Evolutionary conservation across 2,888 invertebrate species (phyloP), one percentile per base, ranked within the genome.

Genomic region (Nomada lathburiana): DNA sequence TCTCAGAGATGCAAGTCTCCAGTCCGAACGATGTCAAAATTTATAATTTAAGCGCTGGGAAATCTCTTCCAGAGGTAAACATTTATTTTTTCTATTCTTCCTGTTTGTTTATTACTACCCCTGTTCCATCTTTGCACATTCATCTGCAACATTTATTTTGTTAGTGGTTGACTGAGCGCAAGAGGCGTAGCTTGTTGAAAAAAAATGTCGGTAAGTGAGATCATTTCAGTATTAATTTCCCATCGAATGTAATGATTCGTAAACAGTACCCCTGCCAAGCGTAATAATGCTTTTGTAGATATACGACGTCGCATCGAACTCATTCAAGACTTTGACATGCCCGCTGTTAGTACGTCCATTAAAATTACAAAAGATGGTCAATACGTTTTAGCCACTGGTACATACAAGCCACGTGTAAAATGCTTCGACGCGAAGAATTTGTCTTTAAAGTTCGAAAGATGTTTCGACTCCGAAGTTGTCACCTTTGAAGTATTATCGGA

Each of bases 271-370:
- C 55, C 10, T 36, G n/a, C 50, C 55, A 69, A 50, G 10, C 7
- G 26, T 60, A 26, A 72, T 63, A 44, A 44, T 10, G n/a, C 82
- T 74, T 82, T 87, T 92, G 88, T 86, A 95, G 99, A 98, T 93
- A 95, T 99, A 65, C 95, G 98, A 87, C 96, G 97, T 88, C 95
- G 98, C 91, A 98, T 99, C 89, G 98, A 99, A 94, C 96, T 99
- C 59, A 98, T 99, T 86, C 99, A 99, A 94, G 99, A 99, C 93
- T 99, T 99, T 95, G 98, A 99, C 89, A 99, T 99, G 99, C 99
- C 99, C 42, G 98, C 97, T 67, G 96, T 99, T 0, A 98, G 98
- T 92, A 97, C 97, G 23, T 96, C 96, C 70, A 95, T 99, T 36
- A 95, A 96, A 90, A 95, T 98, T 84, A 98, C 99, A 11, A 97